A percentile compares a stretch with the other conserved stretches of the same genome.
phyloP scores from a whole-genome alignment of 2,888 invertebrate genomes.

The Leucophenga montana region DNA sequence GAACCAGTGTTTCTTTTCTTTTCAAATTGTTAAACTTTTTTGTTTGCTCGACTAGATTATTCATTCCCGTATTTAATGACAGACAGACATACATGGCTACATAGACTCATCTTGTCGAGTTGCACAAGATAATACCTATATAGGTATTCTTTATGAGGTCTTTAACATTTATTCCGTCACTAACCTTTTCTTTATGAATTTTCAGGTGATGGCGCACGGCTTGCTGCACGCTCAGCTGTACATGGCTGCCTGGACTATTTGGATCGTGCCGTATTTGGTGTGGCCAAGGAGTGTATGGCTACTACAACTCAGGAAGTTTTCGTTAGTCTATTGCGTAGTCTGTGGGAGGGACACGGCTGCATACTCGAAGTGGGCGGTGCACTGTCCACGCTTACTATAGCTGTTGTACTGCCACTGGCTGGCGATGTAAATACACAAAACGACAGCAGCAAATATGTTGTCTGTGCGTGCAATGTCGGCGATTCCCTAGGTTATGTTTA shows the following conservation, averaged over 20 bases:
- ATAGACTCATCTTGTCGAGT: too few relatives aligned
- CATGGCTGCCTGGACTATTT: conserved; percentile 89
- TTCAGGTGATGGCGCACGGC: conserved; percentile 83
- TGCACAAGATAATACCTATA: too few relatives aligned
- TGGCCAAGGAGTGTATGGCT: conserved; percentile 71
- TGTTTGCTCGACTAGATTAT: too few relatives aligned
- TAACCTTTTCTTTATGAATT: conserved; percentile 23
- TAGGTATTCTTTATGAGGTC: too few relatives aligned
- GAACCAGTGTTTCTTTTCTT: too few relatives aligned
- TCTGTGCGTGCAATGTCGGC: conserved; percentile 91
- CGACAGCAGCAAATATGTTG: conserved; percentile 76
- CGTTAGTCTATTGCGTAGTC: conserved; percentile 82
- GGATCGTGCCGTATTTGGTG: conserved; percentile 80
- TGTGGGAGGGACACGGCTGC: conserved; percentile 88
- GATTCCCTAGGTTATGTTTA: conserved; percentile 92
- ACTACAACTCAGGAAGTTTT: conserved; percentile 82
- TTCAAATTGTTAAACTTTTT: too few relatives aligned
- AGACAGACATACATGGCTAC: too few relatives aligned
- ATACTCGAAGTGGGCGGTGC: conserved; percentile 88
- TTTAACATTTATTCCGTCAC: conserved; percentile 7
- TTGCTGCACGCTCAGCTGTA: conserved; percentile 89
- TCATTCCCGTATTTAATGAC: too few relatives aligned
- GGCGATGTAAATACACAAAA: not conserved
- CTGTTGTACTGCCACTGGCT: conserved; percentile 80
- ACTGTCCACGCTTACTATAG: conserved; percentile 88